phyloP scores from a whole-genome alignment of 2,113 vertebrate genomes.

The Macaca nemestrina region DNA sequence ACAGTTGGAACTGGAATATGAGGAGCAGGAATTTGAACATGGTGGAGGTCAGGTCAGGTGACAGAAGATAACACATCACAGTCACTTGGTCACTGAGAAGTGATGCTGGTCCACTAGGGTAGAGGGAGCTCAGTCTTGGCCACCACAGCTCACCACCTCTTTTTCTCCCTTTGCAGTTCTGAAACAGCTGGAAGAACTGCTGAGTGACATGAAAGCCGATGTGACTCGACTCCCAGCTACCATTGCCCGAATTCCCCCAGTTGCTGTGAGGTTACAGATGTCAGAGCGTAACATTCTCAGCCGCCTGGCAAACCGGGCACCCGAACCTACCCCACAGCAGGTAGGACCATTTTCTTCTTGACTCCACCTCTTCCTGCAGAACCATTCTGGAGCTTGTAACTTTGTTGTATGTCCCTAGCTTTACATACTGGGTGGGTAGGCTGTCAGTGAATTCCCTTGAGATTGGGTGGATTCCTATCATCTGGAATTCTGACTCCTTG shows the following conservation, averaged over 20 bases:
- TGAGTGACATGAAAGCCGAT: constrained; percentile 99
- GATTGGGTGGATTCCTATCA: neutral
- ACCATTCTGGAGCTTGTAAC: fast-evolving
- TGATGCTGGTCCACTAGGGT: neutral
- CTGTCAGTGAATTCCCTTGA: neutral
- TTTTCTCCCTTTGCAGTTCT: constrained; percentile 87
- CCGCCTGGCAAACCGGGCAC: constrained; percentile 94
- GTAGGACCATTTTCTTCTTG: constrained; percentile 79
- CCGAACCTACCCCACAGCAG: constrained; percentile 94
- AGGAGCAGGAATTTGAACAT: neutral
- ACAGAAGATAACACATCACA: neutral
- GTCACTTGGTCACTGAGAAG: neutral
- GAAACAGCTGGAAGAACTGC: constrained; percentile 98
- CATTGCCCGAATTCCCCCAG: constrained; percentile 96
- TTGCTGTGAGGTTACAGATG: constrained; percentile 98
- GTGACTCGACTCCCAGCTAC: constrained; percentile 97
- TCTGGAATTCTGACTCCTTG: constrained; percentile 23
- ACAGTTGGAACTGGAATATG: neutral
- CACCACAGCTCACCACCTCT: constrained; percentile 33
- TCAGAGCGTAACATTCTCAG: constrained; percentile 98
- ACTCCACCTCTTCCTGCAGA: neutral
- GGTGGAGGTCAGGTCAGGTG: neutral
- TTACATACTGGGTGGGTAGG: neutral
- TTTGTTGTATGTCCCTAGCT: neutral
- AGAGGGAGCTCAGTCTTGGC: neutral